Evolutionary conservation across 2,113 vertebrate species (phyloP).

Genomic region (Fulica atra): DNA sequence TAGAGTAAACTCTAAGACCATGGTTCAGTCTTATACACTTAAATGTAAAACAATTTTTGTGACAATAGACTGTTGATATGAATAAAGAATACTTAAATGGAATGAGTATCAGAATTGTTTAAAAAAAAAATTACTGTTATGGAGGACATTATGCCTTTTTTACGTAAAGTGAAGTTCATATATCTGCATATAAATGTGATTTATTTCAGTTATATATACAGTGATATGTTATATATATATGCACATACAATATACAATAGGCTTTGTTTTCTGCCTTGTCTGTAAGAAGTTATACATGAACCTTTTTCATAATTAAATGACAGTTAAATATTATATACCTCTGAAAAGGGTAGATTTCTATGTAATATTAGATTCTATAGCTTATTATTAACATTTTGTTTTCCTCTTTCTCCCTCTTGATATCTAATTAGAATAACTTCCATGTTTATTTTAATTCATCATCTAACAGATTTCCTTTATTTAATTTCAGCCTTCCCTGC

Average conservation of each 20-base stretch:
- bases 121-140: not conserved
- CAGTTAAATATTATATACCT: not conserved
- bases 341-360: not conserved
- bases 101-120: not conserved
- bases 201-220: not conserved
- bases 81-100: not conserved
- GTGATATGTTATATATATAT: not conserved
- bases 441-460: not conserved
- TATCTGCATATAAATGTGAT: not conserved
- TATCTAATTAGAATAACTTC: not conserved
- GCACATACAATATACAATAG: accelerated
- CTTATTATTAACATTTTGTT: not conserved
- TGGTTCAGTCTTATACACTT: not conserved
- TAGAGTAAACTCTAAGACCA: not conserved
- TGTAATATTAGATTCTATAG: not conserved
- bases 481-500: not conserved
- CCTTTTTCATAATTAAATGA: not conserved
- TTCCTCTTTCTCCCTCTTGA: not conserved
- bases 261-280: not conserved
- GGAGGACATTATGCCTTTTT: not conserved
- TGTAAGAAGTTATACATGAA: not conserved
- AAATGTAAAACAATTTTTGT: not conserved
- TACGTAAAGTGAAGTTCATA: not conserved
- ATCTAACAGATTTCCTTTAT: not conserved
- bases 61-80: not conserved